Conservation (phyloP, 2,888 invertebrate genomes). For the Cyclophora punctaria region DNA sequence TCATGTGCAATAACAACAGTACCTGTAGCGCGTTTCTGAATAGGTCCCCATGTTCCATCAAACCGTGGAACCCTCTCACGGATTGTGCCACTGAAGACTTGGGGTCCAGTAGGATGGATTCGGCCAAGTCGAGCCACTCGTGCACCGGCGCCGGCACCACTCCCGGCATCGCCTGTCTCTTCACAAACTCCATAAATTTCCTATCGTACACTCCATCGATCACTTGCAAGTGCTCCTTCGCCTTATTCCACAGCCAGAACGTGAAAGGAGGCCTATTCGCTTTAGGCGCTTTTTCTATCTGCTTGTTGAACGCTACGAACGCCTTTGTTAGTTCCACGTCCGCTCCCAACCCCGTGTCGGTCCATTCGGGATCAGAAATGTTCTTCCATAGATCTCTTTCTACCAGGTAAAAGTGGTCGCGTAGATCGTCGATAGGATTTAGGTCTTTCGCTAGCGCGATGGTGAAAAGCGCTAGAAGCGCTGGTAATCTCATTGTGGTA, state of each 20-base stretch:
- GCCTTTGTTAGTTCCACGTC: slow-evolving; percentile 76
- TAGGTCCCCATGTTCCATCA: slow-evolving; percentile 76
- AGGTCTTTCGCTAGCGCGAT: slow-evolving; percentile 40
- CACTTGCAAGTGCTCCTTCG: slow-evolving; percentile 75
- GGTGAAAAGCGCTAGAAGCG: slow-evolving; percentile 47
- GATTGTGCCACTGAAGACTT: slow-evolving; percentile 73
- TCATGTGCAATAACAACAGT: slow-evolving; percentile 18
- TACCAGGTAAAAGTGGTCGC: slow-evolving; percentile 73
- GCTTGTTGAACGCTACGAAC: slow-evolving; percentile 73
- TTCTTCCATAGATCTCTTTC: slow-evolving; percentile 72
- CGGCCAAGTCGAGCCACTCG: slow-evolving; percentile 77
- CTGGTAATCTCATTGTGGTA: slow-evolving; percentile 47
- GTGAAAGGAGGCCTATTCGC: slow-evolving; percentile 38
- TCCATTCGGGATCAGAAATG: slow-evolving; percentile 55
- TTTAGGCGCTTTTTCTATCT: slow-evolving; percentile 50
- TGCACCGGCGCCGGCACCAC: slow-evolving; percentile 51
- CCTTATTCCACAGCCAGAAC: slow-evolving; percentile 79
- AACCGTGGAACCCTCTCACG: slow-evolving; percentile 74
- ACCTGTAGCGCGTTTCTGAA: slow-evolving; percentile 81
- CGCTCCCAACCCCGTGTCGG: slow-evolving; percentile 48
- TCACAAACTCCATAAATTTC: slow-evolving; percentile 78
- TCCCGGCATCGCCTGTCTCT: slow-evolving; percentile 50
- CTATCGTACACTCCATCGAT: slow-evolving; percentile 80
- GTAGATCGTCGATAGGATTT: slow-evolving; percentile 74
- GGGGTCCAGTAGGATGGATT: slow-evolving; percentile 78